phyloP scores from a whole-genome alignment of 2,797 vertebrate species.

The Limosa lapponica region DNA sequence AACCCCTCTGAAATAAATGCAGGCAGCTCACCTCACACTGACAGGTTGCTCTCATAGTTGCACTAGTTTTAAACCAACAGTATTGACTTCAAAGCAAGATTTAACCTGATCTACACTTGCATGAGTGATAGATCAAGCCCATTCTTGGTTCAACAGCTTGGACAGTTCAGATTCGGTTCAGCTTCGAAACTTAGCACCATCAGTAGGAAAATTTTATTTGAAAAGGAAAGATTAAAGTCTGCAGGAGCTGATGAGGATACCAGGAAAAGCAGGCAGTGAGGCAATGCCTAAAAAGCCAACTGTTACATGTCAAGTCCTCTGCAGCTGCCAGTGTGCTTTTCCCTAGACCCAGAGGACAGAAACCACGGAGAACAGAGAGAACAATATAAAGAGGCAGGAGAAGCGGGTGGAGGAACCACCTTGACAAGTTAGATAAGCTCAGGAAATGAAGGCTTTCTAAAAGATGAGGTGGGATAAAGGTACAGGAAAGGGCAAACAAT shows the following conservation, averaged over 20 bases:
- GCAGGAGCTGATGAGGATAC: neutral
- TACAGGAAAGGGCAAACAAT: neutral
- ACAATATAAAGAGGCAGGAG: neutral
- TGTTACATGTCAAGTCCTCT: neutral
- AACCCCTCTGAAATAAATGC: neutral
- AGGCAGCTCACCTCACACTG: neutral
- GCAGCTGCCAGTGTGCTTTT: neutral
- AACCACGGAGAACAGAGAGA: neutral
- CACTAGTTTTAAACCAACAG: neutral
- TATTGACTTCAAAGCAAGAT: neutral
- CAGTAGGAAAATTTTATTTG: neutral
- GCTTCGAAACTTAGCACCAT: neutral
- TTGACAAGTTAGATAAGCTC: neutral
- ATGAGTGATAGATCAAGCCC: neutral
- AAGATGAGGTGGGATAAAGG: neutral
- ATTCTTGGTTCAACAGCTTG: neutral
- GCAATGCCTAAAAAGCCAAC: neutral
- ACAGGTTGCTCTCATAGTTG: neutral
- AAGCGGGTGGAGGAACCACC: neutral
- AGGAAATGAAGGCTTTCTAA: neutral
- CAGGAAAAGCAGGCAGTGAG: neutral
- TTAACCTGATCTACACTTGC: neutral
- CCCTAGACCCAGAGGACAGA: neutral
- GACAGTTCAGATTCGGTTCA: neutral
- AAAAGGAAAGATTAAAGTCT: neutral